These are phyloP conservation scores for Diplodus sargus DNA, from an alignment of 2,797 vertebrate genomes.

Conservation along the genomic window DNA sequence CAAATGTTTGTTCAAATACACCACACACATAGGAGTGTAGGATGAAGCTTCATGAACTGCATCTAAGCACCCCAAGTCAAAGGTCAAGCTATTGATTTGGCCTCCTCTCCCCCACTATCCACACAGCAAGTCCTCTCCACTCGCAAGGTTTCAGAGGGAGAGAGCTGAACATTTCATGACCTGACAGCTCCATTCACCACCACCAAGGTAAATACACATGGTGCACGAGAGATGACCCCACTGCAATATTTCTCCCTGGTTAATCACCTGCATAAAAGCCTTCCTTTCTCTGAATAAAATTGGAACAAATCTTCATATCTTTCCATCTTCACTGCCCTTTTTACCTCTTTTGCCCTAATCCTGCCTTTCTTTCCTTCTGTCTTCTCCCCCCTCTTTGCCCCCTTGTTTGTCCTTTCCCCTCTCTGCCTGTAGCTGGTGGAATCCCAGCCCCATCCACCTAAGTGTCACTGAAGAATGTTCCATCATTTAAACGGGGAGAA, in stretches of 20 bases:
- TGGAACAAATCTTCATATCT: constrained; percentile 41
- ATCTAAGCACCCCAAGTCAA: constrained; percentile 56
- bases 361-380: constrained; percentile 20
- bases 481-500: constrained; percentile 81
- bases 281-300: constrained; percentile 20
- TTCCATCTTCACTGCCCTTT: constrained; percentile 24
- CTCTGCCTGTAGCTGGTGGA: constrained; percentile 50
- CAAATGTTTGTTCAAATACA: constrained; percentile 3
- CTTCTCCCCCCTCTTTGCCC: constrained; percentile 17
- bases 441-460: constrained; percentile 77
- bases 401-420: constrained; percentile 29
- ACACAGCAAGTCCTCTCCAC: constrained; percentile 15
- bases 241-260: constrained; percentile 20
- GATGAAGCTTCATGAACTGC: constrained; percentile 77
- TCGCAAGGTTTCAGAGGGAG: constrained; percentile 62
- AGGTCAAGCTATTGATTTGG: constrained; percentile 80
- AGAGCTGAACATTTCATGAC: constrained; percentile 68
- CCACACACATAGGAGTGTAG: constrained; percentile 35
- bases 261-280: constrained; percentile 34
- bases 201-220: constrained; percentile 55
- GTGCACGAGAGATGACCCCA: constrained; percentile 44
- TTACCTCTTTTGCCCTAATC: constrained; percentile 13
- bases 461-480: constrained; percentile 85
- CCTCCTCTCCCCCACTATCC: constrained; percentile 27
- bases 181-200: constrained; percentile 53